A percentile compares a stretch with the other conserved stretches of the same genome.
phyloP scores from a whole-genome alignment of 2,888 invertebrate genomes.

The Digitonthophagus gazella region DNA sequence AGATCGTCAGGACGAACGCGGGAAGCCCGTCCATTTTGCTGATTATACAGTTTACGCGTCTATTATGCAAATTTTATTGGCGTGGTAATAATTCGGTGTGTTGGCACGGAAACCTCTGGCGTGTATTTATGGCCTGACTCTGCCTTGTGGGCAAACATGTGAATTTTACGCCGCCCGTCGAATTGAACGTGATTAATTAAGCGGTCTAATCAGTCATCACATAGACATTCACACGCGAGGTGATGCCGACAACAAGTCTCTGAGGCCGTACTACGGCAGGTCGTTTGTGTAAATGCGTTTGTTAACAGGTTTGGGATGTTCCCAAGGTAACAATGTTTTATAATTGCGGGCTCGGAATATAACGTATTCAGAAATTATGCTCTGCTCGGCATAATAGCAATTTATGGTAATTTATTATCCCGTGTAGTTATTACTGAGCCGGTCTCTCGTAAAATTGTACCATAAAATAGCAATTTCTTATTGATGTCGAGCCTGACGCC shows the following conservation, averaged over 20 bases:
- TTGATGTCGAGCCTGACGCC: too few species aligned
- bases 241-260: background rate
- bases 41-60: conserved; percentile 8
- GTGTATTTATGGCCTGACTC: background rate
- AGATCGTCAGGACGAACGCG: background rate
- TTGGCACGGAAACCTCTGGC: background rate
- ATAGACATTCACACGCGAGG: background rate
- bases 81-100: conserved; percentile 8
- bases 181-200: background rate
- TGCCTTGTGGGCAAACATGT: background rate
- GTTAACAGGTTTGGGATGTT: background rate
- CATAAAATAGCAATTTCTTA: too few species aligned
- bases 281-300: background rate
- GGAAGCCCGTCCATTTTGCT: conserved; percentile 13
- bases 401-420: too few species aligned
- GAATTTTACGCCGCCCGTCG: background rate
- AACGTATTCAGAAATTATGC: too few species aligned
- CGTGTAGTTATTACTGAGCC: too few species aligned
- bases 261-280: background rate
- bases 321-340: background rate
- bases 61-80: conserved; percentile 15
- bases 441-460: too few species aligned
- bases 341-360: too few species aligned
- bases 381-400: too few species aligned
- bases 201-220: background rate